Evolutionary conservation across 2,797 vertebrate species (phyloP).

Genomic region (Acanthurus tractus): DNA sequence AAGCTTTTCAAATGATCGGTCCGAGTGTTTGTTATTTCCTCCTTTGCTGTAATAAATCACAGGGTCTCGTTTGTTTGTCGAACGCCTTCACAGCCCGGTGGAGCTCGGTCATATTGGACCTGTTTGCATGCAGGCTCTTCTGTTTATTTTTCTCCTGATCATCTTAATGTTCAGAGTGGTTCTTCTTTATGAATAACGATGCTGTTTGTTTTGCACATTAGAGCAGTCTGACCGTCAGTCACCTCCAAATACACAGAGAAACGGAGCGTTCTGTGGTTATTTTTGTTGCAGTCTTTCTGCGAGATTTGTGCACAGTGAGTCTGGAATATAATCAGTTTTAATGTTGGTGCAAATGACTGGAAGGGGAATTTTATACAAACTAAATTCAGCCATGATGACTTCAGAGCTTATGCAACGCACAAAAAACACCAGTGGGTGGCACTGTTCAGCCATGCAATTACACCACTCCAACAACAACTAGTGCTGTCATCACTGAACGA

Average conservation of each 20-base stretch:
- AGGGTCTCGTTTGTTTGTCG: conserved; percentile 45
- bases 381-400: neutral
- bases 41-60: conserved; percentile 46
- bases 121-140: conserved; percentile 43
- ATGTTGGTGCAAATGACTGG: neutral
- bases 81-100: conserved; percentile 1
- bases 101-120: conserved; percentile 35
- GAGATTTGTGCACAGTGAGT: neutral
- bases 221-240: conserved; percentile 3
- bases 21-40: conserved; percentile 39
- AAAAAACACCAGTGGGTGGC: conserved; percentile 59
- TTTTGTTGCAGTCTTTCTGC: neutral
- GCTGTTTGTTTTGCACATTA: conserved; percentile 21
- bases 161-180: conserved; percentile 37
- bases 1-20: conserved; percentile 44
- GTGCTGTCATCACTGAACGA: neutral
- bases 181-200: conserved; percentile 23
- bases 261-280: neutral
- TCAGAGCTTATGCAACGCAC: neutral
- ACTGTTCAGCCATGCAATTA: conserved; percentile 34
- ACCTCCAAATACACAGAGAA: neutral
- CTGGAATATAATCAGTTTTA: neutral
- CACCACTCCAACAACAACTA: neutral
- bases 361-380: neutral
- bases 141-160: conserved; percentile 53